A percentile compares a stretch with the other conserved stretches of the same genome.
These are phyloP conservation scores for Acropora tenuis DNA, from an alignment of 64 coral and sea anemone genomes.

Conservation along the genomic window DNA sequence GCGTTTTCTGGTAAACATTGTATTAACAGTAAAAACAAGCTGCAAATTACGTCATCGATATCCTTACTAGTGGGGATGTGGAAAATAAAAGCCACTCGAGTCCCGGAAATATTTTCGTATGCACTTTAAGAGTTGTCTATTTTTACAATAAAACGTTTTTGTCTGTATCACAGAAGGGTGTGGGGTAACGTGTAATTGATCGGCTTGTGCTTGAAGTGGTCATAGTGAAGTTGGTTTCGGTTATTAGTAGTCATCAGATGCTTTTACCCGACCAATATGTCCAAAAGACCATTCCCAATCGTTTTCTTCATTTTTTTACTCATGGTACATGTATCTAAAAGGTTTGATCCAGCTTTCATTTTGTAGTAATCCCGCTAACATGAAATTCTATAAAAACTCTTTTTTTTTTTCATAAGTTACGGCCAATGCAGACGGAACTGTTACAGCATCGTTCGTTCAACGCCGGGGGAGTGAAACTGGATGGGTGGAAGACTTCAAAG, in stretches of 20 bases:
- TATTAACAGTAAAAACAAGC: conserved; percentile 3
- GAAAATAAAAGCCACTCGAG: neutral
- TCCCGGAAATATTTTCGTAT: neutral
- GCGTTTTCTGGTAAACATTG: conserved; percentile 6
- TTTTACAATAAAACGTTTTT: neutral
- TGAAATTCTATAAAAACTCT: neutral
- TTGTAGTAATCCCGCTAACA: neutral
- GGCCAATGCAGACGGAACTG: neutral
- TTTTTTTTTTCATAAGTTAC: conserved; percentile 9
- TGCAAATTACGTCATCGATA: conserved; percentile 3
- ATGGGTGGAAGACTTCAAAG: neutral
- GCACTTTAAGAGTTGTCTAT: neutral
- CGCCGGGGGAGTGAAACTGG: neutral
- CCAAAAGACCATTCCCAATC: neutral
- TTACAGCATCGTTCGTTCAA: neutral
- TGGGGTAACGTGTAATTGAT: conserved; percentile 10
- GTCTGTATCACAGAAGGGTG: neutral
- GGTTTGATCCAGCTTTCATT: neutral
- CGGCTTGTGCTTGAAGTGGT: conserved; percentile 3
- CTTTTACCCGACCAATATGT: conserved; percentile 1
- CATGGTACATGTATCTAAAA: neutral
- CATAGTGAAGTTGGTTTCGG: neutral
- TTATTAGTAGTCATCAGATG: conserved; percentile 3
- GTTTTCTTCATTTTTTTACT: conserved; percentile 6
- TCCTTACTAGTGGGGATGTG: neutral